phyloP scores from a whole-genome alignment of 2,797 vertebrate species.

The Gallirallus australis region DNA sequence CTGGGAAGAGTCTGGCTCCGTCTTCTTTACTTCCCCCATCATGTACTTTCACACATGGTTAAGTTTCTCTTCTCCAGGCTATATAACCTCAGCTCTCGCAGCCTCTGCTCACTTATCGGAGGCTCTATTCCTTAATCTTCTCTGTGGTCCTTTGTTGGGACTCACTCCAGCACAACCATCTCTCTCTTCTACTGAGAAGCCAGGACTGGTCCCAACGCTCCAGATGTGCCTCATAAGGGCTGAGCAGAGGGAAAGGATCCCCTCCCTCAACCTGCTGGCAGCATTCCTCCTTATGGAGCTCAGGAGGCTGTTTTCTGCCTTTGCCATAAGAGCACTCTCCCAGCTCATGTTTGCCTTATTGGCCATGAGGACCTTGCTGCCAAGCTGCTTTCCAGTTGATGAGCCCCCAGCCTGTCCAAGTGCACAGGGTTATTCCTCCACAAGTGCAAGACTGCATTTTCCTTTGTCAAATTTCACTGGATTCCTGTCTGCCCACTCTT shows the following conservation, averaged over 20 bases:
- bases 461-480: neutral
- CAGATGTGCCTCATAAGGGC: neutral
- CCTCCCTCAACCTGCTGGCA: neutral
- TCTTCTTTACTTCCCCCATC: neutral
- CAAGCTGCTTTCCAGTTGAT: neutral
- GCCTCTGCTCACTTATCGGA: neutral
- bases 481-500: neutral
- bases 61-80: neutral
- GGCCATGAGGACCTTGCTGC: neutral
- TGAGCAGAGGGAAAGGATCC: neutral
- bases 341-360: neutral
- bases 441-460: neutral
- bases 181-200: neutral
- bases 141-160: neutral
- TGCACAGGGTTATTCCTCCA: neutral
- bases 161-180: neutral
- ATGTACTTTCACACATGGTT: neutral
- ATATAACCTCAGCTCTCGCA: neutral
- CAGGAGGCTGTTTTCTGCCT: neutral
- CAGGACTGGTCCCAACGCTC: neutral
- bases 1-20: neutral
- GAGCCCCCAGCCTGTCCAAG: neutral
- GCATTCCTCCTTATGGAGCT: neutral
- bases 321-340: neutral
- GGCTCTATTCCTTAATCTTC: neutral